Evolutionary conservation across 2,113 vertebrate species (phyloP).

Genomic region (Grus americana): DNA sequence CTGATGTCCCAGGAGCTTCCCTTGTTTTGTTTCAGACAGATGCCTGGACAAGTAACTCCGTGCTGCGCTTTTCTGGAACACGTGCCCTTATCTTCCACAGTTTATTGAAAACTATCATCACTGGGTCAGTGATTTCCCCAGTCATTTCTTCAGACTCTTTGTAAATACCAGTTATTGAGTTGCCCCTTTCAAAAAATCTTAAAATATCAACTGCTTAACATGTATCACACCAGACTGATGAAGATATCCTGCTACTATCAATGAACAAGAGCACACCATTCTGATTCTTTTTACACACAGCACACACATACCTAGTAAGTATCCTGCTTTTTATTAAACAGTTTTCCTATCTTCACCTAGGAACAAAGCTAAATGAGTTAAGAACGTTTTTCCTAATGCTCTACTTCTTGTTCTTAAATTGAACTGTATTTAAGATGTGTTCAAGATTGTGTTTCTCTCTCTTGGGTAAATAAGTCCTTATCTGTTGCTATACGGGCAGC

Average conservation of each 20-base stretch:
- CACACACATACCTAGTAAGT: rapidly evolving
- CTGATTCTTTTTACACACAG: neutral
- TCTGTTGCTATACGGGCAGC: neutral
- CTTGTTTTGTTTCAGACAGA: neutral
- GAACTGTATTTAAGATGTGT: neutral
- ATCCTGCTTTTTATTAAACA: neutral
- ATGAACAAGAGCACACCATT: neutral
- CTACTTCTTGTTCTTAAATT: neutral
- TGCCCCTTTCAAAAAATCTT: neutral
- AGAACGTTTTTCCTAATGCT: neutral
- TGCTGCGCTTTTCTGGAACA: neutral
- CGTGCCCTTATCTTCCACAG: neutral
- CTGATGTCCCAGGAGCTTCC: neutral
- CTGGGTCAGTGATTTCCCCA: neutral
- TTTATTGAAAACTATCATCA: neutral
- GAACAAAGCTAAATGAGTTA: neutral
- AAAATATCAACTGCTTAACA: neutral
- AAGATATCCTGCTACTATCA: neutral
- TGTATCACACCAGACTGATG: neutral
- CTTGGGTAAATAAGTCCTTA: neutral
- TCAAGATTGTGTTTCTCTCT: neutral
- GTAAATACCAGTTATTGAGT: neutral
- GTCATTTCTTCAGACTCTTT: neutral
- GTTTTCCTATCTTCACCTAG: neutral
- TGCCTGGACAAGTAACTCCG: neutral